These are phyloP conservation scores for Sebastes variabilis DNA, from an alignment of 2,797 vertebrate species.

Conservation along the genomic window DNA sequence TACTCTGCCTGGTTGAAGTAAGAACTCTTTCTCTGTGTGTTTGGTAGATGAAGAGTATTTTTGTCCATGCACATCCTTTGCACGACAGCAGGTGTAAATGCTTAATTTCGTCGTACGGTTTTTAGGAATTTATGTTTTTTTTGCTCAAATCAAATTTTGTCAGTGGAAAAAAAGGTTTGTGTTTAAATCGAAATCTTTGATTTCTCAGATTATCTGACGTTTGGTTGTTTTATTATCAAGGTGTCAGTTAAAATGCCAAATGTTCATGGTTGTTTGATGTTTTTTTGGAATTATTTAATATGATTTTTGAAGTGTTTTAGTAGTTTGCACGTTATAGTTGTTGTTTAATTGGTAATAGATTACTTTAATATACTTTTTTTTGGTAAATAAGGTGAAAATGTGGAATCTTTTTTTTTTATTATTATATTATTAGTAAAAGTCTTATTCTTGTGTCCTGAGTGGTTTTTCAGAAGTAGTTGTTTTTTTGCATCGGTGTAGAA, in stretches of 20 bases:
- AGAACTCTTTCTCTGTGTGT: constrained; percentile 22
- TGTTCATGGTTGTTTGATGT: neutral
- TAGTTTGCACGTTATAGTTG: neutral
- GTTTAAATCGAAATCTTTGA: neutral
- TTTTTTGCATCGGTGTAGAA: neutral
- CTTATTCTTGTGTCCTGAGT: too few species aligned
- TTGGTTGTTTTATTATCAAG: neutral
- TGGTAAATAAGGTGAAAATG: neutral
- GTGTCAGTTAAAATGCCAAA: neutral
- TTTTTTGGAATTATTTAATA: neutral
- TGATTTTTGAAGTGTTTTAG: neutral
- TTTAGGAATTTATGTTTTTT: neutral
- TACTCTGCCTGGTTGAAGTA: constrained; percentile 59
- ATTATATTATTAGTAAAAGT: neutral
- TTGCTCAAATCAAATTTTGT: neutral
- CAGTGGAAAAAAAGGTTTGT: neutral
- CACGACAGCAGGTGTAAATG: neutral
- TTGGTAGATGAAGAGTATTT: neutral
- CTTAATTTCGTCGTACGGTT: neutral
- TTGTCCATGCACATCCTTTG: neutral
- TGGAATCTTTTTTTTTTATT: neutral
- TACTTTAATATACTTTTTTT: neutral
- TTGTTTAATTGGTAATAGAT: neutral
- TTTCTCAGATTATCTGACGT: neutral
- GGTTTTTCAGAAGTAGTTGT: neutral